Percentiles rank a stretch among this genome's conserved stretches.
phyloP scores from a whole-genome alignment of 2,888 invertebrate species.

The Epinotia demarniana region DNA sequence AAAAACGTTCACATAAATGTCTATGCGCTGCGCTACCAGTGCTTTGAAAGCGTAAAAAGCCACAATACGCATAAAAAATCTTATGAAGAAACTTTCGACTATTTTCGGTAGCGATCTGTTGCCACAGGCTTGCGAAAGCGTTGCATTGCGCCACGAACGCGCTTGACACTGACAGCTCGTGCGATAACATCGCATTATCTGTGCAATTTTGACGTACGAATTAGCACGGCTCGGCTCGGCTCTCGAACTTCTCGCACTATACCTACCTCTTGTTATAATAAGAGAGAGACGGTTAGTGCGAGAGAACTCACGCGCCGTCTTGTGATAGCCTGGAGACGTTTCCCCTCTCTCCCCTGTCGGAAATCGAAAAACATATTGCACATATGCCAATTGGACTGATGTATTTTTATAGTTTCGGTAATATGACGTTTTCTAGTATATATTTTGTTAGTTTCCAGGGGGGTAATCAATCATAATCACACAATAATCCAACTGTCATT shows the following conservation, averaged over 20 bases:
- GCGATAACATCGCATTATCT: constrained; percentile 28
- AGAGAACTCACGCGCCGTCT: no score
- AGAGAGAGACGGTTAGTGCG: no score
- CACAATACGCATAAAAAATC: constrained; percentile 32
- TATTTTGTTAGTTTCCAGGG: neutral
- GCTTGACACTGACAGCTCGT: constrained; percentile 44
- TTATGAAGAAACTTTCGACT: constrained; percentile 70
- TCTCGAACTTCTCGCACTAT: no score
- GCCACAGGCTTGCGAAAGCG: constrained; percentile 76
- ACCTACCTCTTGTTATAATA: no score
- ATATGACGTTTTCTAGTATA: neutral
- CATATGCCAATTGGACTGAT: constrained; percentile 12
- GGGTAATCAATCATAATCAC: no score
- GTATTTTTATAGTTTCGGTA: neutral
- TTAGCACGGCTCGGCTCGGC: neutral
- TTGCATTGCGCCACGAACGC: constrained; percentile 61
- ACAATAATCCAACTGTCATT: no score
- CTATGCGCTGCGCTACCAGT: neutral
- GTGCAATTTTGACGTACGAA: constrained; percentile 15
- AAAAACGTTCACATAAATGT: neutral
- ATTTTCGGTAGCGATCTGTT: constrained; percentile 71
- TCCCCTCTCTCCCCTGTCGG: constrained; percentile 16
- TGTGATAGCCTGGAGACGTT: neutral
- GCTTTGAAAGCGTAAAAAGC: constrained; percentile 36
- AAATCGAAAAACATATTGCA: constrained; percentile 19